These are phyloP conservation scores for Parelbella ahira DNA, from an alignment of 2,888 invertebrate species.

Conservation along the genomic window DNA sequence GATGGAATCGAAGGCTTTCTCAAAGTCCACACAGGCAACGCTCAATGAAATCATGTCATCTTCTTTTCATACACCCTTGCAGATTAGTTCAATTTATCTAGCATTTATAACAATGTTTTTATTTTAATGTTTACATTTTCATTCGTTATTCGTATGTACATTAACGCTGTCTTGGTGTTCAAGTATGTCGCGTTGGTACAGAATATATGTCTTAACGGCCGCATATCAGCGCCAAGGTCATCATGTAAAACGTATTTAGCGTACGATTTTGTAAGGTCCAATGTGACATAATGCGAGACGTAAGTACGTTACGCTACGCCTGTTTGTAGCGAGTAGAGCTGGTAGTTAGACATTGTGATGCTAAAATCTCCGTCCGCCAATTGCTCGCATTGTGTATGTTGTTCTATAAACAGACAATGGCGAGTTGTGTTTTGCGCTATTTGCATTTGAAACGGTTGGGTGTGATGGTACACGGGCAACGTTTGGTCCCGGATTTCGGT, in stretches of 20 bases:
- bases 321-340: slow-evolving; percentile 11
- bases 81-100: no score
- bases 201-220: background rate
- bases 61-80: no score
- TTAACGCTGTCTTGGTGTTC: no score
- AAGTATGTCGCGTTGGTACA: no score
- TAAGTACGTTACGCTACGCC: slow-evolving; percentile 17
- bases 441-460: slow-evolving; percentile 15
- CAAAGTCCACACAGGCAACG: no score
- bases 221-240: slow-evolving; percentile 10
- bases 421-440: slow-evolving; percentile 12
- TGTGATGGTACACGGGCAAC: no score
- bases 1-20: no score
- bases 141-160: no score
- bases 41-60: no score
- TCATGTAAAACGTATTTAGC: slow-evolving; percentile 19
- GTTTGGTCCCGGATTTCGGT: no score
- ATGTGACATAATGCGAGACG: slow-evolving; percentile 9
- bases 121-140: no score
- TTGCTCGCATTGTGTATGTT: slow-evolving; percentile 22
- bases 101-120: no score
- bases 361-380: slow-evolving; percentile 19
- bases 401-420: slow-evolving; percentile 19
- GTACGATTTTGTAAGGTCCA: slow-evolving; percentile 22
- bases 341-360: slow-evolving; percentile 21